Percentiles rank a stretch among this genome's conserved stretches.
Conservation (phyloP, 2,888 invertebrate genomes). For the Drosophila multiciliata region DNA sequence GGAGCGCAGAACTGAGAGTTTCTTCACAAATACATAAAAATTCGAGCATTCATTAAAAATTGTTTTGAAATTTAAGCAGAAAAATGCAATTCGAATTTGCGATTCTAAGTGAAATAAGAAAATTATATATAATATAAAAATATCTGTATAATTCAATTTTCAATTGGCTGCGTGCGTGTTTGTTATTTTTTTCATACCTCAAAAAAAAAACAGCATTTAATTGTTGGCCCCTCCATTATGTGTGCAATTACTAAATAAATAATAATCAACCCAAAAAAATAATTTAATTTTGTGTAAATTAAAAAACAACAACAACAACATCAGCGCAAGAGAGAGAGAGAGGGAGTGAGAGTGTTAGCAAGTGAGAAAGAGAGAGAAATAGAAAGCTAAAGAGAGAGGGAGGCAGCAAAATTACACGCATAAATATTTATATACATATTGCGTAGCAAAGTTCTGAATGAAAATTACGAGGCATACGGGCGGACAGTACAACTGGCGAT, state of each 20-base stretch:
- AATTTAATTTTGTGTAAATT: slow-evolving; percentile 70
- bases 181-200: slow-evolving; percentile 10
- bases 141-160: slow-evolving; percentile 19
- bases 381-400: slow-evolving; percentile 6
- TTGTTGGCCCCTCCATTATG: slow-evolving; percentile 54
- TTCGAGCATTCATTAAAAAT: slow-evolving; percentile 47
- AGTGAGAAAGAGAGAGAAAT: slow-evolving; percentile 20
- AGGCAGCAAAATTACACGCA: slow-evolving; percentile 69
- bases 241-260: slow-evolving; percentile 75
- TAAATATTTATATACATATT: slow-evolving; percentile 54
- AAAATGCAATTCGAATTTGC: slow-evolving; percentile 44
- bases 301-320: slow-evolving; percentile 41
- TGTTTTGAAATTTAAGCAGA: slow-evolving; percentile 29
- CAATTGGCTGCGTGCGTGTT: slow-evolving; percentile 33
- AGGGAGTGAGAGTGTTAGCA: slow-evolving; percentile 8
- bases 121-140: slow-evolving; percentile 11
- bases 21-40: slow-evolving; percentile 32
- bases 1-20: slow-evolving; percentile 37
- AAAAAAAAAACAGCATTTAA: slow-evolving; percentile 59
- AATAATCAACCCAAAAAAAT: slow-evolving; percentile 41
- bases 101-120: slow-evolving; percentile 23
- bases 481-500: slow-evolving; percentile 58
- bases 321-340: slow-evolving; percentile 28
- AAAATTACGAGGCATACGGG: slow-evolving; percentile 57
- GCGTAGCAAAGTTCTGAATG: slow-evolving; percentile 77